Base-by-base conservation (phyloP, 2,797 vertebrate genomes). In the Iguana delicatissima region DNA sequence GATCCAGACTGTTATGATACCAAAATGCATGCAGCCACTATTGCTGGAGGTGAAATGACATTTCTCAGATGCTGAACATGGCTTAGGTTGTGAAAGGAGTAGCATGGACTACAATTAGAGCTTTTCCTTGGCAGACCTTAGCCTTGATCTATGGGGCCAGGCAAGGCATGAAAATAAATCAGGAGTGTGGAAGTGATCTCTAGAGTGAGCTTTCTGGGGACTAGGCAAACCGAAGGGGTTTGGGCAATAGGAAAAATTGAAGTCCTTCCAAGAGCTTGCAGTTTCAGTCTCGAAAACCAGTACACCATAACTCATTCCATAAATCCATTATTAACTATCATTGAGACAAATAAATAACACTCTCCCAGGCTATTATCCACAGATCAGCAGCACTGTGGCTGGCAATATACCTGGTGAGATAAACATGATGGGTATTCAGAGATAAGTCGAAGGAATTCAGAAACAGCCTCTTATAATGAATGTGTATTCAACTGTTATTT, bases 401-500 rank as follows among this genome's bases (percentile, higher is more conserved):
- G 69, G 86, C 10, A 80, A 76, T 38, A 81, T 46, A 72, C 50
- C 1, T 7, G 24, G 64, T 55, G 79, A 90, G 79, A 90, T 38
- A 90, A 90, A 86, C 62, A 46, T 35, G 72, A 74, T 55, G 46
- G 83, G 12, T 69, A 69, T 22, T 79, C 72, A 1, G 29, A 83
- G 83, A 87, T 83, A 87, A 32, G 5, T 76, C 29, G 64, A 87
- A 91, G 62, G n/a, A 74, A 84, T 57, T 46, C 86, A 77, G 76
- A 62, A 35, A 42, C 82, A 9, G 73, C 64, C 12, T 26, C 91
- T 84, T 24, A 0, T 42, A 42, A 79, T 35, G 12, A 81, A 7
- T 2, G 52, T 22, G 4, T 14, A 35, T 74, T 50, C 77, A 29
- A 46, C 1, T 4, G 20, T 32, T 80, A 82, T 50, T 38, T 50